Base-by-base conservation (phyloP, 2,113 vertebrate species). In the Aegotheles bennettii region DNA sequence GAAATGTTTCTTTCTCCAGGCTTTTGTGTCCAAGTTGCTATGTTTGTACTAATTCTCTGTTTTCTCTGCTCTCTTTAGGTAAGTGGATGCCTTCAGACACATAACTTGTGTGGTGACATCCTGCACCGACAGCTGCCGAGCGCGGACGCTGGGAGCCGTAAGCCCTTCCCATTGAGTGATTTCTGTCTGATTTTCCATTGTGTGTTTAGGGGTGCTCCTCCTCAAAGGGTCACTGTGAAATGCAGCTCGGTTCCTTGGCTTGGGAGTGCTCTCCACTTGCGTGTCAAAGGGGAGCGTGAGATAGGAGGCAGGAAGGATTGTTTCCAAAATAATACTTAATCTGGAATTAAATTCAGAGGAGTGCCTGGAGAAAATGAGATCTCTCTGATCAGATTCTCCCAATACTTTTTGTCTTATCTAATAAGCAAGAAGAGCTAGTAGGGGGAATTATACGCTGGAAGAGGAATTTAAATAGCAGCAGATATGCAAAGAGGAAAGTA, bases 311-410 rank as follows among this genome's bases (percentile, higher is more conserved):
- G 76, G 86, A 85, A 45, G 64, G 85, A 73, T 53, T 47, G 67
- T 56, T 78, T 86, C 69, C 80, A 8, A 65, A 89, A 69, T 69
- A 94, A 95, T 87, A 89, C 91, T 96, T 95, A 80, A 84, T 90
- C 76, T 93, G 48, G 95, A 91, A 70, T 94, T 92, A 69, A 97
- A 94, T 93, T 95, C 92, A 84, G 86, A 96, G 92, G 91, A 90
- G 84, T 73, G 89, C 89, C 91, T 70, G 57, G 85, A 96, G 90
- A 94, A 91, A 91, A 93, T 76, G 87, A 87, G 54, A 89, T 88
- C 84, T 95, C 89, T 95, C 93, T 95, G 80, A 82, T 96, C 88
- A 65, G 63, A 90, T 94, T 96, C 89, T 95, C 92, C 26, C 18
- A 95, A 91, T 96, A 65, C 76, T 95, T 96, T 94, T 96, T 94